phyloP scores from a whole-genome alignment of 2,888 invertebrate species.

The Ochlodes sylvanus region DNA sequence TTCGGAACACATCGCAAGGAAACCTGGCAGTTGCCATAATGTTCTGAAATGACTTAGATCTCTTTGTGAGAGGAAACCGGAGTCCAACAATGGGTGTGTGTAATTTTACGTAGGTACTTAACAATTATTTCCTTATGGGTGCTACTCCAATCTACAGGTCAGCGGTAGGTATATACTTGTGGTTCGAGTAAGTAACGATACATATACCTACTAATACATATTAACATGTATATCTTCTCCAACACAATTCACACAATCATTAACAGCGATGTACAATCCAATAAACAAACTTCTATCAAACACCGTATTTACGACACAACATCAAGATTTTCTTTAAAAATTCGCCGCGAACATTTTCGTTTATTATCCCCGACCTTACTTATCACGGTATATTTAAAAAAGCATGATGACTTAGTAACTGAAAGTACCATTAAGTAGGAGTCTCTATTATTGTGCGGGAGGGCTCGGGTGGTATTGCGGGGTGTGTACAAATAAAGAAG shows the following conservation, averaged over 20 bases:
- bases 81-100: too few species aligned
- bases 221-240: neutral
- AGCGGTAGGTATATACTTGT: too few species aligned
- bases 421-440: constrained; percentile 83
- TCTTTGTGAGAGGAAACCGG: too few species aligned
- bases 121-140: too few species aligned
- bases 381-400: constrained; percentile 79
- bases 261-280: neutral
- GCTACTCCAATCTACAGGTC: too few species aligned
- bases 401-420: constrained; percentile 84
- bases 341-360: constrained; percentile 69
- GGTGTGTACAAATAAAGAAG: constrained; percentile 81
- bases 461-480: constrained; percentile 54
- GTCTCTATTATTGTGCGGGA: constrained; percentile 81
- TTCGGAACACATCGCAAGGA: too few species aligned
- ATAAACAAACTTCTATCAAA: constrained; percentile 53
- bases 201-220: too few species aligned
- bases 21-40: too few species aligned
- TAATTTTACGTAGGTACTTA: too few species aligned
- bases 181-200: too few species aligned
- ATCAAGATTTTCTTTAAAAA: constrained; percentile 73
- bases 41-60: too few species aligned
- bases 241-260: neutral
- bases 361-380: constrained; percentile 80
- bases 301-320: constrained; percentile 65